Evolutionary conservation across 2,888 invertebrate species (phyloP).

Genomic region (Ophonus ardosiacus): DNA sequence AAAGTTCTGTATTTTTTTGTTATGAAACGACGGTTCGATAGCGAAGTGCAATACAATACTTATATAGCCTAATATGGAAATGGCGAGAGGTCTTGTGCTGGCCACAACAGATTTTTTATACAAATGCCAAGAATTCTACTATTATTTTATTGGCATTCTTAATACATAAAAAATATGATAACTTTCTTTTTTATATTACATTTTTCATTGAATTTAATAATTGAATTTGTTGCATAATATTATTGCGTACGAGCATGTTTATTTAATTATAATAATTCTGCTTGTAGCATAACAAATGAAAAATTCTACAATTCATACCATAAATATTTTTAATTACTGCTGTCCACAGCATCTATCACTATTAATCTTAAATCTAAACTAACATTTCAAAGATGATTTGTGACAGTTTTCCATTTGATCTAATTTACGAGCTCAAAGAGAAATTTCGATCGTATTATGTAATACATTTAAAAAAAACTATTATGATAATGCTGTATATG

Average conservation of each 20-base stretch:
- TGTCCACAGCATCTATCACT: neutral
- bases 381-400: constrained; percentile 28
- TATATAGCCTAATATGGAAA: no score
- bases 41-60: no score
- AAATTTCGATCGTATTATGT: constrained; percentile 27
- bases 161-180: neutral
- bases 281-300: neutral
- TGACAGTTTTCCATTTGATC: constrained; percentile 25
- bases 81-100: no score
- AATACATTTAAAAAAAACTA: neutral
- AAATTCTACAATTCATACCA: neutral
- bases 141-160: neutral
- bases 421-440: constrained; percentile 16
- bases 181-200: neutral
- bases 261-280: neutral
- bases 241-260: neutral
- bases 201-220: neutral
- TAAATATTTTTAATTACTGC: neutral
- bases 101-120: no score
- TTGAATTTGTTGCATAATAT: neutral
- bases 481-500: neutral
- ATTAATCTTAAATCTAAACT: neutral
- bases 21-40: no score
- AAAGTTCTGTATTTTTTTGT: no score
- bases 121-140: neutral